Conservation (phyloP, 2,888 invertebrate species). For the Ptychoptera albimana region DNA sequence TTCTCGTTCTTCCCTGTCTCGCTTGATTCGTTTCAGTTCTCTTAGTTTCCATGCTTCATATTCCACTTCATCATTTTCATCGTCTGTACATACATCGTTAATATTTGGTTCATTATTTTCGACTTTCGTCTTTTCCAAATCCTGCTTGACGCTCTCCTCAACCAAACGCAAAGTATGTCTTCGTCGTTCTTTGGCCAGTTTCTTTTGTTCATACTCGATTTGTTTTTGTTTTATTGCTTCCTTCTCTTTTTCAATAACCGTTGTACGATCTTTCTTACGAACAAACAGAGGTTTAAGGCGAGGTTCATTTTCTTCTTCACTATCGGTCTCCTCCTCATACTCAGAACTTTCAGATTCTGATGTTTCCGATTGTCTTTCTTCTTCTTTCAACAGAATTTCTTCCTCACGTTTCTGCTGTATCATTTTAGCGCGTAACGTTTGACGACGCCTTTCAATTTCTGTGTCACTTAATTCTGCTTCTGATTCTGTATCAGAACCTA, state of each 20-base stretch:
- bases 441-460: constrained; percentile 70
- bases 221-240: constrained; percentile 74
- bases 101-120: constrained; percentile 62
- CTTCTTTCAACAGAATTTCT: constrained; percentile 37
- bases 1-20: constrained; percentile 91
- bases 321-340: constrained; percentile 69
- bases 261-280: constrained; percentile 81
- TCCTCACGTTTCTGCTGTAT: constrained; percentile 54
- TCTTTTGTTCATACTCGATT: constrained; percentile 65
- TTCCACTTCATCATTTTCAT: constrained; percentile 90
- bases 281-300: constrained; percentile 91
- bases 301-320: constrained; percentile 82
- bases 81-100: constrained; percentile 80
- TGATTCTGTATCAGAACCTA: constrained; percentile 42
- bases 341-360: constrained; percentile 59
- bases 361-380: constrained; percentile 43
- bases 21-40: constrained; percentile 89
- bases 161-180: constrained; percentile 78
- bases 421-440: constrained; percentile 47
- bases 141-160: constrained; percentile 76
- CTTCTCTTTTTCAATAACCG: constrained; percentile 86
- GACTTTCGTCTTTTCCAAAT: constrained; percentile 45
- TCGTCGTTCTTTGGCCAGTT: constrained; percentile 75
- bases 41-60: constrained; percentile 97
- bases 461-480: constrained; percentile 74